A percentile compares a stretch with the other conserved stretches of the same genome.
These are phyloP conservation scores for Ianthella basta DNA, from an alignment of 37 sponge, comb jelly and placozoan species.

Conservation along the genomic window DNA sequence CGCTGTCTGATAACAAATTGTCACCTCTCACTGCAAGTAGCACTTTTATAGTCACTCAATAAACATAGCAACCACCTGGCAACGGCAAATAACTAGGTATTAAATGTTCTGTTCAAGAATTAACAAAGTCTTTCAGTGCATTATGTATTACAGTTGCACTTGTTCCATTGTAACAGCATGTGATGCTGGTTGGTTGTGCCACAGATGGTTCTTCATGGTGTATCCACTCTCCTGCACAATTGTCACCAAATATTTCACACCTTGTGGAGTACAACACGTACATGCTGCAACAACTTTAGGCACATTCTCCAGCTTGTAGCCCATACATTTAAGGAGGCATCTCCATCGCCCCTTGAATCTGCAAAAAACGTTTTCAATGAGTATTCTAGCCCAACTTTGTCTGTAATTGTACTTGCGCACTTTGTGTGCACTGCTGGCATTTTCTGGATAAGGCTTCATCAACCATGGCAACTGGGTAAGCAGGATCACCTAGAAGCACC, in stretches of 20 bases:
- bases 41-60: too few species aligned
- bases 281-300: slow-evolving; percentile 39
- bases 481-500: slow-evolving; percentile 59
- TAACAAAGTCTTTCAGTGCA: slow-evolving; percentile 7
- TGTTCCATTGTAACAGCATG: background rate
- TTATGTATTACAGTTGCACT: slow-evolving; percentile 1
- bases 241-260: slow-evolving; percentile 38
- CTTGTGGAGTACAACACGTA: slow-evolving; percentile 31
- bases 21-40: too few species aligned
- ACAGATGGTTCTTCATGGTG: background rate
- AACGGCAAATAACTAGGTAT: too few species aligned
- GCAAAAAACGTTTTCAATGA: slow-evolving; percentile 58
- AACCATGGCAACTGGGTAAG: slow-evolving; percentile 49
- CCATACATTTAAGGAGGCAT: slow-evolving; percentile 43
- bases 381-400: slow-evolving; percentile 58
- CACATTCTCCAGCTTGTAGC: slow-evolving; percentile 10
- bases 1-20: too few species aligned
- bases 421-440: background rate
- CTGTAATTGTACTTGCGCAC: slow-evolving; percentile 45
- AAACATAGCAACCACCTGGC: too few species aligned
- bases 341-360: slow-evolving; percentile 64
- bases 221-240: slow-evolving; percentile 33
- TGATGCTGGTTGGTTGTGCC: background rate
- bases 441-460: slow-evolving; percentile 53
- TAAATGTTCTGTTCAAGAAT: background rate